Base-by-base conservation (phyloP, 2,888 invertebrate genomes). In the Nesidiocoris tenuis region DNA sequence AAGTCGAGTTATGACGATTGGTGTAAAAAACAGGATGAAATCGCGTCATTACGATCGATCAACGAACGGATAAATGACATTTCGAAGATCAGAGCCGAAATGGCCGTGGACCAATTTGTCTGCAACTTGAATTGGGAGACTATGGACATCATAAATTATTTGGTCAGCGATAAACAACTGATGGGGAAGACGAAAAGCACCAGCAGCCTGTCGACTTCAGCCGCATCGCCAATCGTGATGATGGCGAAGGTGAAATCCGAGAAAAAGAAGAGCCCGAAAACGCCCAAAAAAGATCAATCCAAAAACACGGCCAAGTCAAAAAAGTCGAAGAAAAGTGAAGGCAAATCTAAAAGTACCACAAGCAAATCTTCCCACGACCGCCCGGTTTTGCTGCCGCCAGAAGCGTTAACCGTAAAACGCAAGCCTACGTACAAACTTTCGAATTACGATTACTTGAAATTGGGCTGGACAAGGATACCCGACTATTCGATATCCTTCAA, bases 401-500 rank as follows among this genome's bases (percentile, higher is more conserved):
- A 5, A 18, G 17, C 59, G 59, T 18, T 18, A 9, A n/a, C n/a
- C 3, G 3, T 59, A n/a, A 71, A 71, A 54, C 21, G 18, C 56
- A 66, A 65, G 57, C 74, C 74, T 1, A 74, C 74, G n/a, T 74
- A 74, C 18, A 64, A 65, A 22, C 66, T 74, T 7, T 74, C 74
- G 5, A 74, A 74, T 39, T 66, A n/a, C 1, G 66, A 74, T 24
- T 74, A 74, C 25, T 17, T 74, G 21, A 64, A 66, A 74, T 25
- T 24, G 17, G 74, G 74, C 5, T 74, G 65, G 74, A 74, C 74
- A 5, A 74, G 65, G 57, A 23, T 74, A 57, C 74, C 74, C 3
- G 66, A 74, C 39, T 65, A 65, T 54, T 65, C 64, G 2, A 57
- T 74, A 24, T 65, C 74, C 1, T 64, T 65, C 57, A 65, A 56